A percentile compares a stretch with the other conserved stretches of the same genome.
Evolutionary conservation across 2,888 invertebrate species (phyloP).

Genomic region (Eurytoma californica): DNA sequence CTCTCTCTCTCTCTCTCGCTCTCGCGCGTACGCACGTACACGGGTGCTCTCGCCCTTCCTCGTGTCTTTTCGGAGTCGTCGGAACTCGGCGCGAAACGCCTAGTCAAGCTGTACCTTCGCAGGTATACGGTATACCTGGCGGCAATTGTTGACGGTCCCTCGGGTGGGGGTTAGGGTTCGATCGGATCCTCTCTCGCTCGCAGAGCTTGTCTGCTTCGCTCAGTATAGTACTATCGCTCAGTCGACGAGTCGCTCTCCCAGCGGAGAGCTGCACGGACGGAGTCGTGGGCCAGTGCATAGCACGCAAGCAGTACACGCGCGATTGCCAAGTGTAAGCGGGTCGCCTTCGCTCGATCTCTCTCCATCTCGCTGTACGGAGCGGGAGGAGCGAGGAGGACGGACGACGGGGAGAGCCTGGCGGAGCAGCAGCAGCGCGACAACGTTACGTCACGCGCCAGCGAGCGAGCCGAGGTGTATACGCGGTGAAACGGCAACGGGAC

Average conservation of each 20-base stretch:
- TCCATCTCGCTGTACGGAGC: background rate
- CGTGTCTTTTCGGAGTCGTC: background rate
- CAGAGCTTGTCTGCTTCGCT: too few relatives aligned
- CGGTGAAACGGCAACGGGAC: conserved; percentile 45
- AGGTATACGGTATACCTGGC: background rate
- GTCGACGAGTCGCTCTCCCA: too few relatives aligned
- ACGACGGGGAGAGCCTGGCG: background rate
- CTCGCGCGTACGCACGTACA: too few relatives aligned
- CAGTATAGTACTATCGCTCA: too few relatives aligned
- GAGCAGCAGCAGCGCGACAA: conserved; percentile 50
- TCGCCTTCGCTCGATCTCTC: background rate
- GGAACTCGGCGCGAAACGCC: background rate
- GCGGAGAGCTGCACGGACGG: background rate
- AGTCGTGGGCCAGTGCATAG: too few relatives aligned
- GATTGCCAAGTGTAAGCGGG: background rate
- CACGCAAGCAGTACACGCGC: background rate
- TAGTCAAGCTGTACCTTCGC: background rate
- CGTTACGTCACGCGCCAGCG: conserved; percentile 62
- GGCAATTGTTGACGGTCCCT: background rate
- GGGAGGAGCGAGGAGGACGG: conserved; percentile 17
- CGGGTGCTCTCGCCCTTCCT: background rate
- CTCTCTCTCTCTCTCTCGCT: too few relatives aligned
- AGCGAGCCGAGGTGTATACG: conserved; percentile 27
- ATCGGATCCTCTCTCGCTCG: too few relatives aligned
- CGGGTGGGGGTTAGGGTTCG: too few relatives aligned